Evolutionary conservation across 1,140 invertebrate species (phyloP), one percentile per base, ranked within the genome.

Genomic region (Mercenaria mercenaria): DNA sequence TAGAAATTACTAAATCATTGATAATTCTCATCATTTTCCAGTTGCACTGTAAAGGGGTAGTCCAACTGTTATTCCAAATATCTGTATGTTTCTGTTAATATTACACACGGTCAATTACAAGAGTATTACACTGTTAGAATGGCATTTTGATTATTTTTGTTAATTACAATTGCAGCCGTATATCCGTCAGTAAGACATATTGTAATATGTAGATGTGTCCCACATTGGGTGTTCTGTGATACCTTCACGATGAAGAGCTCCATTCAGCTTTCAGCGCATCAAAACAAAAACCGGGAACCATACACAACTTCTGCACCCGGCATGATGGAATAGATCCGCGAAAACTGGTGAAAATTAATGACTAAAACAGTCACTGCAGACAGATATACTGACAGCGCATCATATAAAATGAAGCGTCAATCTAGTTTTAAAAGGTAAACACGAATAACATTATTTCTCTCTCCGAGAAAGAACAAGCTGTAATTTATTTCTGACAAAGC

Each of bases 391-490:
- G 76, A 79, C 47, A 79, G 47, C 76, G 23, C 32, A 52, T 56
- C 47, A 79, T 56, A 52, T 56, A 37, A 50, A 34, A 79, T 79
- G 76, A 56, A 79, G 76, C 76, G 76, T 79, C 76, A 79, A 52
- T 79, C 76, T 79, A 52, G 76, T 79, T 79, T 79, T 79, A 79
- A 79, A 79, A 79, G 76, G 76, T 79, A 79, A 79, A 56, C 76
- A 79, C 47, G 76, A 79, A 50, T 79, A 37, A 79, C 47, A 52
- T 37, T 79, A 79, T 79, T 52, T 79, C 76, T 79, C 76, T 47
- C 47, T 79, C 76, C 32, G 47, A 79, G 47, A 52, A 34, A 52
- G 76, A 79, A 79, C 76, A 79, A 79, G 47, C 76, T 56, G 76
- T 79, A 79, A 79, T 79, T 79, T 79, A 79, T 79, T 52, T 79